Base-by-base conservation (phyloP, 2,113 vertebrate species). In the Neomonachus schauinslandi region DNA sequence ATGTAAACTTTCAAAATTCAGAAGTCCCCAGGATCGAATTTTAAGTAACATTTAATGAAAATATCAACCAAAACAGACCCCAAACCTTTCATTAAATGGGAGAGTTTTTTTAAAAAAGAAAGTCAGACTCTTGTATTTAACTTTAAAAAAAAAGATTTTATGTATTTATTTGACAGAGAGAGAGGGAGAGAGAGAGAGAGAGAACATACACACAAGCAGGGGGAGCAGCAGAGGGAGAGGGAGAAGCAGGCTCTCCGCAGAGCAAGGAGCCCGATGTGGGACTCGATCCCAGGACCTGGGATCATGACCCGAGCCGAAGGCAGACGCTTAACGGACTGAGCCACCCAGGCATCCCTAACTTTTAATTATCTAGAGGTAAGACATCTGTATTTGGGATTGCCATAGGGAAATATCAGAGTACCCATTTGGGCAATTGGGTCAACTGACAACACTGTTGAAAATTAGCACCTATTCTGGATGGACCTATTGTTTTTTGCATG, bases 331-430 rank as follows among this genome's bases (percentile, higher is more conserved):
- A 67, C 31, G 5, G 7, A 67, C 6, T 67, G 63, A 67, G 63
- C 31, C 31, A 67, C 31, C 63, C 63, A 33, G 14, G 63, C 31
- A 7, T 33, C 31, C 31, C 63, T 22, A 55, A 93, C 21, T 84
- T 96, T 83, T 84, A 92, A 65, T 74, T 83, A 87, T 89, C 46
- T 77, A 67, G 81, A 93, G 13, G 28, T 59, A 31, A 87, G 33
- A 79, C 14, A 83, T 57, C 13, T 76, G 6, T 59, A 36, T n/a
- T 96, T 67, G 36, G 71, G 22, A 21, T 71, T 89, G 36, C 39
- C 49, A 81, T 61, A 82, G 39, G 4, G 31, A 95, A 93, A 72
- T 69, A 21, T 28, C 63, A 61, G 69, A 89, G 65, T 57, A 72
- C 18, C 21, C 39, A 12, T 77, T 71, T 55, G 61, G 79, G 61